Conservation (phyloP, 2,888 invertebrate species). For the Volucella zonaria region DNA sequence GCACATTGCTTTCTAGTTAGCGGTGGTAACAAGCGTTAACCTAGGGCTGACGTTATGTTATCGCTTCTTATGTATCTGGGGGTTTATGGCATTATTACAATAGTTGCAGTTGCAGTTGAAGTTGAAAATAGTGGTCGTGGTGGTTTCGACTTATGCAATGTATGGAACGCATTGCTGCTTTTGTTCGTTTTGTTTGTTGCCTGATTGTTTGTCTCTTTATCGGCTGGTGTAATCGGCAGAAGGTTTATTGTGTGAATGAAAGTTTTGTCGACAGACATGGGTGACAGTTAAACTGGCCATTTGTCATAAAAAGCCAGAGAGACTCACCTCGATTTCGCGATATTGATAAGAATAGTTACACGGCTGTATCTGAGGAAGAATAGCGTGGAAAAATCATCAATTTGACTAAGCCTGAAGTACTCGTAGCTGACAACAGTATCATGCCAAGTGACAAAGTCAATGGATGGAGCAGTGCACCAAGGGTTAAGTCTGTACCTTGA, state of each 20-base stretch:
- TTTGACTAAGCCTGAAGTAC: too few species aligned
- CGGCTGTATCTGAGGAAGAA: background rate
- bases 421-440: too few species aligned
- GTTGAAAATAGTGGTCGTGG: conserved; percentile 38
- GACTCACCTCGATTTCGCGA: background rate
- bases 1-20: conserved; percentile 54
- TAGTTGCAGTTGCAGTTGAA: conserved; percentile 38
- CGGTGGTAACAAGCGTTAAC: conserved; percentile 54
- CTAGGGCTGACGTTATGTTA: conserved; percentile 44
- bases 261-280: conserved; percentile 40
- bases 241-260: conserved; percentile 41
- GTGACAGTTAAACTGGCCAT: conserved; percentile 38
- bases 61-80: conserved; percentile 61
- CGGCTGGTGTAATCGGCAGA: conserved; percentile 46
- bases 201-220: conserved; percentile 26
- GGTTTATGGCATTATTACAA: conserved; percentile 69
- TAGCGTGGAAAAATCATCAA: too few species aligned
- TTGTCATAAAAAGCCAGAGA: conserved; percentile 14
- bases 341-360: background rate
- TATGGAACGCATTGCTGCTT: conserved; percentile 62
- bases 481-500: too few species aligned
- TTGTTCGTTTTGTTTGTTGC: conserved; percentile 8
- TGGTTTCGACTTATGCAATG: conserved; percentile 44
- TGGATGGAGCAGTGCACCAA: too few species aligned
- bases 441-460: too few species aligned